Percentiles rank a stretch among this genome's conserved stretches.
Evolutionary conservation across 2,113 vertebrate genomes (phyloP).

Genomic region (Odobenus rosmarus): DNA sequence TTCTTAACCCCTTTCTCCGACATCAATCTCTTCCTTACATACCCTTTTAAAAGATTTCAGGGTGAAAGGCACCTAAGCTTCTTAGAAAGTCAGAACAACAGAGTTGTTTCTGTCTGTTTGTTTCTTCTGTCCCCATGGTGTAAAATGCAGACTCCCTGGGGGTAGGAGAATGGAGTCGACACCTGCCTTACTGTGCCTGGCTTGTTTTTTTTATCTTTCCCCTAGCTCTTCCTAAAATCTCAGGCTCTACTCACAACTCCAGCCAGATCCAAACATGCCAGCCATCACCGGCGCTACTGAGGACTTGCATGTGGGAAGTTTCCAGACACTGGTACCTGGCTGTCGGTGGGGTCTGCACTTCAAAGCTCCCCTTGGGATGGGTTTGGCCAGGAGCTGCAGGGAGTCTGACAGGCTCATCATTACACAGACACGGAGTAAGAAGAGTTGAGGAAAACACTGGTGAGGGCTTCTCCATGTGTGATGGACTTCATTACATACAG

Average conservation of each 20-base stretch:
- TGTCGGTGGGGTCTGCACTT: slow-evolving; percentile 75
- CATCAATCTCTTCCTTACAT: neutral
- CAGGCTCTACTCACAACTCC: slow-evolving; percentile 22
- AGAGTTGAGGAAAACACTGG: slow-evolving; percentile 70
- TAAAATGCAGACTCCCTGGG: neutral
- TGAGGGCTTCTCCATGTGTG: neutral
- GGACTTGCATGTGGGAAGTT: slow-evolving; percentile 58
- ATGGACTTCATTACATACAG: neutral
- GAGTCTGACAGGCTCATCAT: slow-evolving; percentile 63
- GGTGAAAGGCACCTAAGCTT: neutral
- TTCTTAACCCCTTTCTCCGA: neutral
- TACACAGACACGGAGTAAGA: slow-evolving; percentile 55
- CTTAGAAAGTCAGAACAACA: neutral
- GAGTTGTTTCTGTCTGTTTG: too few relatives aligned
- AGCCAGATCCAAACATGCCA: slow-evolving; percentile 73
- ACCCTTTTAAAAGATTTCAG: neutral
- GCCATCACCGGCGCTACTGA: slow-evolving; percentile 42
- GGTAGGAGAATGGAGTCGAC: neutral
- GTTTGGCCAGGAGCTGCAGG: slow-evolving; percentile 76
- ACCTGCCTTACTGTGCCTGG: neutral
- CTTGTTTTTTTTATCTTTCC: slow-evolving; percentile 38
- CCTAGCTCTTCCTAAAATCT: slow-evolving; percentile 25
- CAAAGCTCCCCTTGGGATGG: slow-evolving; percentile 71
- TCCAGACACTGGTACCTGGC: slow-evolving; percentile 71
- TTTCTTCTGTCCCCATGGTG: neutral